Conservation (phyloP, 2,888 invertebrate species). For the Caenorhabditis afra region DNA sequence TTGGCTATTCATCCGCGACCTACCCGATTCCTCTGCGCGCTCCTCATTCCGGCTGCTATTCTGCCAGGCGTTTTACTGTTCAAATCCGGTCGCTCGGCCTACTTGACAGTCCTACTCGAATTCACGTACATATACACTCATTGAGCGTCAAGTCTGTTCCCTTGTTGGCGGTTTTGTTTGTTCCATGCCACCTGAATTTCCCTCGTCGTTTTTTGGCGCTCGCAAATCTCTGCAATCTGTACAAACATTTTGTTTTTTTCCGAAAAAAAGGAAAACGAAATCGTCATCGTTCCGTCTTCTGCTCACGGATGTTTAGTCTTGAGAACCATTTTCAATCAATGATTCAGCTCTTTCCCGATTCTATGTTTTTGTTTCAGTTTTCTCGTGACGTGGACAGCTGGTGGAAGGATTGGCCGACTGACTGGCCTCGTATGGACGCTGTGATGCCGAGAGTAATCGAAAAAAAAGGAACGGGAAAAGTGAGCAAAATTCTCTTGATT, state of each 20-base stretch:
- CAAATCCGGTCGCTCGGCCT: conserved; percentile 55
- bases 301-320: conserved; percentile 1
- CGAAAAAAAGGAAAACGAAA: conserved; percentile 6
- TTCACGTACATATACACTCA: conserved; percentile 53
- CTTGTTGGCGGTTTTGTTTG: conserved; percentile 25
- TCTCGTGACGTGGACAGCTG: conserved; percentile 76
- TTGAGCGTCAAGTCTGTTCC: conserved; percentile 47
- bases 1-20: conserved; percentile 57
- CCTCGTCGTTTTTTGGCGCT: conserved; percentile 4
- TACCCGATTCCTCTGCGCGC: conserved; percentile 38
- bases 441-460: conserved; percentile 79
- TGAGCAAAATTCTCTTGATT: conserved; percentile 29
- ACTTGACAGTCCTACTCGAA: conserved; percentile 56
- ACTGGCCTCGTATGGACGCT: conserved; percentile 79
- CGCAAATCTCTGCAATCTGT: conserved; percentile 29
- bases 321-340: conserved; percentile 14
- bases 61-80: conserved; percentile 52
- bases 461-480: conserved; percentile 4
- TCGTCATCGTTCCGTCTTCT: neutral
- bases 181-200: conserved; percentile 39
- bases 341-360: conserved; percentile 24
- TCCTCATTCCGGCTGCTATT: conserved; percentile 48
- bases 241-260: conserved; percentile 35
- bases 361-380: conserved; percentile 73
- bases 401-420: conserved; percentile 79